Evolutionary conservation across 2,797 vertebrate genomes (phyloP).

Genomic region (Zonotrichia albicollis): DNA sequence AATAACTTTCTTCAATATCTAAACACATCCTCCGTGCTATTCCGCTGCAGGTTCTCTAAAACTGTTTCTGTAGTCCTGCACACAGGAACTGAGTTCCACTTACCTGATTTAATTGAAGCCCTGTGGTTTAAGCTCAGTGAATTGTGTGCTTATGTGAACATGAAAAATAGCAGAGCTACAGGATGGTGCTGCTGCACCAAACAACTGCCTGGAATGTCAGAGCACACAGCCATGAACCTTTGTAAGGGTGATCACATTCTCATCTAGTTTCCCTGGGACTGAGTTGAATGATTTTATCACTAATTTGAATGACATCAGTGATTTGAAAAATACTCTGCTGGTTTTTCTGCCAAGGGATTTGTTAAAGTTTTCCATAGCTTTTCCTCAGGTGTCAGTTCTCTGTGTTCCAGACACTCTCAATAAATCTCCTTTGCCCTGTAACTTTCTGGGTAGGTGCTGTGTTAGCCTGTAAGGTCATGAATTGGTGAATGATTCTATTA

Average conservation of each 20-base stretch:
- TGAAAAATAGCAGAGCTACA: background rate
- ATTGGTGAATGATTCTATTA: slow-evolving; percentile 73
- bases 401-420: slow-evolving; percentile 58
- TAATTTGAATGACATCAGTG: background rate
- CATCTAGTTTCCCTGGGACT: slow-evolving; percentile 13
- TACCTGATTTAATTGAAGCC: background rate
- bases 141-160: background rate
- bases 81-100: background rate
- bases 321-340: slow-evolving; percentile 30
- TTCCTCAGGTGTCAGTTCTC: slow-evolving; percentile 59
- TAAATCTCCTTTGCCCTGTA: slow-evolving; percentile 62
- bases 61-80: background rate
- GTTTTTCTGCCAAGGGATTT: slow-evolving; percentile 35
- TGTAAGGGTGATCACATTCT: slow-evolving; percentile 7
- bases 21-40: background rate
- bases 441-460: slow-evolving; percentile 61
- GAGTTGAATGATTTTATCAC: background rate
- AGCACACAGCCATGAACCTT: background rate
- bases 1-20: slow-evolving; percentile 45
- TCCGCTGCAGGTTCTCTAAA: background rate
- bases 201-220: background rate
- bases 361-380: slow-evolving; percentile 53
- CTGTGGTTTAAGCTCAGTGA: background rate
- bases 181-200: slow-evolving; percentile 4
- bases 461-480: slow-evolving; percentile 53